Conservation (phyloP, 2,888 invertebrate genomes). For the Seira ritae region DNA sequence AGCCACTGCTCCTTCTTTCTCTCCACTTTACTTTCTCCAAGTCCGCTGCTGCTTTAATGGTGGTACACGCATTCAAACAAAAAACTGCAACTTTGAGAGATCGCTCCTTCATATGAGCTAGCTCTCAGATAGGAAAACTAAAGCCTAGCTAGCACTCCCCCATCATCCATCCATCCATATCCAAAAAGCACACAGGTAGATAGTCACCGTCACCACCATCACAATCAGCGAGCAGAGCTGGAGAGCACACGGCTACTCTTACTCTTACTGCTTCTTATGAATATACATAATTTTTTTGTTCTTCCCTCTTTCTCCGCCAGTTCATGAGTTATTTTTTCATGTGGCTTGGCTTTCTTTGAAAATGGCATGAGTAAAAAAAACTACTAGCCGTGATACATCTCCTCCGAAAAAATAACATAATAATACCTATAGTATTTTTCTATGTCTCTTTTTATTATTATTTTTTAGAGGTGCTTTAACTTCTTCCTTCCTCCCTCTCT, state of each 20-base stretch:
- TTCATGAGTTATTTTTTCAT: neutral
- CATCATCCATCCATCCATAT: too few species aligned
- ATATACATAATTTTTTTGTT: neutral
- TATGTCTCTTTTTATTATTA: slow-evolving; percentile 15
- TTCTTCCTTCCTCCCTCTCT: slow-evolving; percentile 5
- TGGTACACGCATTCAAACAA: slow-evolving; percentile 17
- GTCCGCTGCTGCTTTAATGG: too few species aligned
- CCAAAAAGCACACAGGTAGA: too few species aligned
- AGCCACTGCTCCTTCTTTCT: neutral
- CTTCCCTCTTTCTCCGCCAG: neutral
- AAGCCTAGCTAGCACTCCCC: neutral
- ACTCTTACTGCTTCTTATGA: neutral
- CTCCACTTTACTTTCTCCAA: neutral
- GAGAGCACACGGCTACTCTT: too few species aligned
- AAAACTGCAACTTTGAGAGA: too few species aligned
- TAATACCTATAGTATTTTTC: slow-evolving; percentile 4
- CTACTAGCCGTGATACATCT: neutral
- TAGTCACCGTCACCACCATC: too few species aligned
- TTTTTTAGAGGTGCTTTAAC: slow-evolving; percentile 16
- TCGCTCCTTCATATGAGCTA: too few species aligned
- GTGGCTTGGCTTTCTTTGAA: too few species aligned
- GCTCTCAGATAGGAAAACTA: neutral
- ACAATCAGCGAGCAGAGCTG: too few species aligned
- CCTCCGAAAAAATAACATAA: neutral
- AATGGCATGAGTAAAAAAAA: neutral